Percentiles rank a stretch among this genome's conserved stretches.
Conservation (phyloP, 2,113 vertebrate genomes). For the Arothron firmamentum region DNA sequence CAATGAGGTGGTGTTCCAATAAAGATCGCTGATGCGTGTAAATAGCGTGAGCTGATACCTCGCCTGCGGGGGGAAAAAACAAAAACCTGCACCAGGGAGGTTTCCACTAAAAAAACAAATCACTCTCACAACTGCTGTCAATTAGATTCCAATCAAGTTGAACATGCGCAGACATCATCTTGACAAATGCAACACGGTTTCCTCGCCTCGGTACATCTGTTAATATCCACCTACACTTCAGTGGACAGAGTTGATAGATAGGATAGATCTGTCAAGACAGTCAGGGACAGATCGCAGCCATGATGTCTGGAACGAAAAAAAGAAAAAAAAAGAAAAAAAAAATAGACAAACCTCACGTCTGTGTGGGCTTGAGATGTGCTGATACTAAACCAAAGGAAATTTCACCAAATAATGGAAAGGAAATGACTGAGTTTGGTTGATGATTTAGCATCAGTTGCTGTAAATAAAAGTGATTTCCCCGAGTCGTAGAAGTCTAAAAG, state of each 20-base stretch:
- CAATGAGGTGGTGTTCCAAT: slow-evolving; percentile 5
- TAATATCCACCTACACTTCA: slow-evolving; percentile 26
- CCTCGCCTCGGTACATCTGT: slow-evolving; percentile 12
- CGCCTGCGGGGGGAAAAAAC: background rate
- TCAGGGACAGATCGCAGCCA: slow-evolving; percentile 22
- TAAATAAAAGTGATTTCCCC: too few species aligned
- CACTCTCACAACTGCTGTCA: slow-evolving; percentile 19
- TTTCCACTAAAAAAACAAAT: slow-evolving; percentile 29
- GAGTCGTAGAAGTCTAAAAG: too few species aligned
- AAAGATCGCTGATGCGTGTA: slow-evolving; percentile 30
- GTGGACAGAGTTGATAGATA: slow-evolving; percentile 29
- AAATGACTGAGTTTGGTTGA: background rate
- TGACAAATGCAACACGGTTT: background rate
- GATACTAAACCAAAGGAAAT: background rate
- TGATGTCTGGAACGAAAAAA: background rate
- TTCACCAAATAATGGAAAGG: background rate
- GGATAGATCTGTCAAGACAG: slow-evolving; percentile 13
- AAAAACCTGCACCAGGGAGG: slow-evolving; percentile 10
- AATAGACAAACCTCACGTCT: background rate
- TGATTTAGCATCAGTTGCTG: too few species aligned
- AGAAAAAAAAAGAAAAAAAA: background rate
- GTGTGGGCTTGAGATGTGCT: background rate
- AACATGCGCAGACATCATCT: background rate
- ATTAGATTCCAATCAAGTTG: slow-evolving; percentile 25
- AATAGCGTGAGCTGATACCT: slow-evolving; percentile 26